These are phyloP conservation scores for Callaeas wilsoni DNA, from an alignment of 2,113 vertebrate genomes.

Conservation along the genomic window DNA sequence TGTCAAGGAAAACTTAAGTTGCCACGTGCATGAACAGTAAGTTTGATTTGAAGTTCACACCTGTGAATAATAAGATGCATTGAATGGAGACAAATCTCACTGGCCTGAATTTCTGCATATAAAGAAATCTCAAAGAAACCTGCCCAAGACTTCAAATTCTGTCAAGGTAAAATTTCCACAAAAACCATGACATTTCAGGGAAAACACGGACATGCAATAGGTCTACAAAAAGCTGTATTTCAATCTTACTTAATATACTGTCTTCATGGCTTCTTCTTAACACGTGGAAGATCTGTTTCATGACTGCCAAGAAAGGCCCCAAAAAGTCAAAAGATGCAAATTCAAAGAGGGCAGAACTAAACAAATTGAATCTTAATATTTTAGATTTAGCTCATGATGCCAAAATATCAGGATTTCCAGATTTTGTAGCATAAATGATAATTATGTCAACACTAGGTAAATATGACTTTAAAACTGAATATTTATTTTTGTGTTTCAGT, in stretches of 20 bases:
- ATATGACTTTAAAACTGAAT: not conserved
- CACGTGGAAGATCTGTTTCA: not conserved
- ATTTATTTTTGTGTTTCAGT: not conserved
- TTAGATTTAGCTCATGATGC: not conserved
- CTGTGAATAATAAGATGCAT: not conserved
- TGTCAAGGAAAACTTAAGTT: not conserved
- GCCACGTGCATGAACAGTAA: not conserved
- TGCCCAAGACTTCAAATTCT: not conserved
- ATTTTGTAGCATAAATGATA: not conserved
- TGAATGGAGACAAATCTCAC: not conserved
- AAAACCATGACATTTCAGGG: not conserved
- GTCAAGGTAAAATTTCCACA: not conserved
- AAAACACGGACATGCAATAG: not conserved
- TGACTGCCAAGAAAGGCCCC: not conserved
- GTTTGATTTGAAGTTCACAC: not conserved
- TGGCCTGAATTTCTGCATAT: not conserved
- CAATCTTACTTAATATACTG: not conserved
- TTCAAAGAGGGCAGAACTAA: not conserved
- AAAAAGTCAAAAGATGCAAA: not conserved
- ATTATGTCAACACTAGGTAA: not conserved
- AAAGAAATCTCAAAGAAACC: not conserved
- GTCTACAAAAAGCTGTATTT: not conserved
- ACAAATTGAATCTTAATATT: not conserved
- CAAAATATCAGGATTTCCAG: not conserved
- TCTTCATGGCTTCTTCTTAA: not conserved